Evolutionary conservation across 2,888 invertebrate genomes (phyloP).

Genomic region (Orthonychiurus folsomi): DNA sequence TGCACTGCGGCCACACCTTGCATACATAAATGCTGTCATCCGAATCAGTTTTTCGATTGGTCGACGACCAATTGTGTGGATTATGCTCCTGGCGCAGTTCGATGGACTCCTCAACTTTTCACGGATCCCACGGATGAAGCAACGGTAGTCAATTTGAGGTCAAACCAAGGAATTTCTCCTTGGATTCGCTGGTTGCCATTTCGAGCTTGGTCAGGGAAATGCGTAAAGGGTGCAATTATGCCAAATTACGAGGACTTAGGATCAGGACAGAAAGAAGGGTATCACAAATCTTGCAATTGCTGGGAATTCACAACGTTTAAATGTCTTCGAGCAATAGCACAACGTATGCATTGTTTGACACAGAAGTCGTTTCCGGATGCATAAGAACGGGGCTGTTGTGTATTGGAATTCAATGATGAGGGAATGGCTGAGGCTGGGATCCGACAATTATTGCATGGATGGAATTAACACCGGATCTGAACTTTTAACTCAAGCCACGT

Average conservation of each 20-base stretch:
- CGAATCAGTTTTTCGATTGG: background rate
- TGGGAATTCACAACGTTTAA: too few relatives aligned
- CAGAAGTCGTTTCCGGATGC: too few relatives aligned
- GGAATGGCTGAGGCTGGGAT: background rate
- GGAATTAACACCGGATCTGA: background rate
- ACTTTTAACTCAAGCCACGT: background rate
- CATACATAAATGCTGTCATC: background rate
- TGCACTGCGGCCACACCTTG: background rate
- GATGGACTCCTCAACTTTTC: background rate
- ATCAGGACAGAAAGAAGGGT: too few relatives aligned
- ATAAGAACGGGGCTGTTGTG: background rate
- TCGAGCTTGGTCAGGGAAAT: too few relatives aligned
- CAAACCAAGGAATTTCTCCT: background rate
- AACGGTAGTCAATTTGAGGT: background rate
- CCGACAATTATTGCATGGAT: background rate
- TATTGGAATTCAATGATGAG: background rate
- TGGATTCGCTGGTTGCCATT: too few relatives aligned
- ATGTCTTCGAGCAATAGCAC: too few relatives aligned
- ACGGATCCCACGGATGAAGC: background rate
- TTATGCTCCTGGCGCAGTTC: background rate
- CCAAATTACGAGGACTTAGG: too few relatives aligned
- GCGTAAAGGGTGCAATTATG: too few relatives aligned
- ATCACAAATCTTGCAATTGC: too few relatives aligned
- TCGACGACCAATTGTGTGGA: background rate
- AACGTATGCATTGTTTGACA: too few relatives aligned